phyloP scores from a whole-genome alignment of 2,888 invertebrate genomes.

The Synanthedon tipuliformis region DNA sequence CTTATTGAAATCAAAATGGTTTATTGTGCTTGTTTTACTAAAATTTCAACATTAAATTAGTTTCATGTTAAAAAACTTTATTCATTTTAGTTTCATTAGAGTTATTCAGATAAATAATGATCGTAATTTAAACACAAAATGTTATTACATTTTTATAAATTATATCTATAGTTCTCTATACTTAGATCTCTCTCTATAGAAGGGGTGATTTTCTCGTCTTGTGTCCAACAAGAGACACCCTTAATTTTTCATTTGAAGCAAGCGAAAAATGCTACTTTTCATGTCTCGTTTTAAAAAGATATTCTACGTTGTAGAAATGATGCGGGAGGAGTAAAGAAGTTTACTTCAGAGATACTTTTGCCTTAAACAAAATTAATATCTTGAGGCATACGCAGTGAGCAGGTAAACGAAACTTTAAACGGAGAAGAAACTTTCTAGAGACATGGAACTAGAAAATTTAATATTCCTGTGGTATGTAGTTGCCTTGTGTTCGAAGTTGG shows the following conservation, averaged over 20 bases:
- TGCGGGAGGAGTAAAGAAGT: too few species aligned
- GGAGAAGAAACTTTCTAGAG: constrained; percentile 42
- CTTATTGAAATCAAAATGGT: constrained; percentile 25
- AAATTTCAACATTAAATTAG: constrained; percentile 18
- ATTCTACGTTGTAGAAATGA: too few species aligned
- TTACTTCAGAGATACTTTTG: too few species aligned
- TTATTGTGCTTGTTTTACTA: constrained; percentile 8
- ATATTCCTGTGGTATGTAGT: constrained; percentile 37
- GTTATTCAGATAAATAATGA: too few species aligned
- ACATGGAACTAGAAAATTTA: constrained; percentile 52
- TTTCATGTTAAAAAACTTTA: not conserved
- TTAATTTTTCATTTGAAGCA: too few species aligned
- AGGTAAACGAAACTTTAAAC: constrained; percentile 49
- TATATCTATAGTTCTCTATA: too few species aligned
- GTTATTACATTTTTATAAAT: too few species aligned
- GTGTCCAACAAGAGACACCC: not conserved
- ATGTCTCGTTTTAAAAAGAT: too few species aligned
- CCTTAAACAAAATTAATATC: constrained; percentile 43
- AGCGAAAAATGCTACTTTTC: too few species aligned
- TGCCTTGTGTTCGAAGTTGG: constrained; percentile 3
- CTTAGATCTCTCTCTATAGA: too few species aligned
- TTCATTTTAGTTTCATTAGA: not conserved
- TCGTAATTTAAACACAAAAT: too few species aligned
- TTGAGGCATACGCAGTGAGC: constrained; percentile 22
- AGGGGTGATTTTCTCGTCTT: not conserved